These are phyloP conservation scores for Melanocharis versteri DNA, from an alignment of 2,113 vertebrate genomes.

Conservation along the genomic window DNA sequence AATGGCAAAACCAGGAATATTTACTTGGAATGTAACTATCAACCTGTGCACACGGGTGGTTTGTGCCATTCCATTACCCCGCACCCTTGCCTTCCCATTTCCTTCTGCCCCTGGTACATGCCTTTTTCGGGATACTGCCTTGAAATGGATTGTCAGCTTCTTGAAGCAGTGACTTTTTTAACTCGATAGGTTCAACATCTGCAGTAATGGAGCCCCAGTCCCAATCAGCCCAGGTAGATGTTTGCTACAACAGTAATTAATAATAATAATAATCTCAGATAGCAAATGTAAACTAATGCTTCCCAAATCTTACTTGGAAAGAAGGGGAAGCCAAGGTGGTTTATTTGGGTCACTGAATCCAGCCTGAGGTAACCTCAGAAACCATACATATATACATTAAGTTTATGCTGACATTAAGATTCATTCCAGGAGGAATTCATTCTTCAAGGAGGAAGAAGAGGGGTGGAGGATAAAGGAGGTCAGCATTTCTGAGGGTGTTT, in stretches of 20 bases:
- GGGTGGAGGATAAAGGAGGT: neutral
- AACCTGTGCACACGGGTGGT: neutral
- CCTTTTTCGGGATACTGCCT: neutral
- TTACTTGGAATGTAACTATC: neutral
- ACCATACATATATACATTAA: no score
- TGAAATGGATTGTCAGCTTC: neutral
- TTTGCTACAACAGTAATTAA: neutral
- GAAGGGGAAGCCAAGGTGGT: neutral
- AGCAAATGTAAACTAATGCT: neutral
- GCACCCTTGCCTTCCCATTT: neutral
- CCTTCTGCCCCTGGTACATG: neutral
- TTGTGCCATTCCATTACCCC: neutral
- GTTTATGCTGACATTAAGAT: neutral
- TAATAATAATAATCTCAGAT: neutral
- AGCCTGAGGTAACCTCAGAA: neutral
- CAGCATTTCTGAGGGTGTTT: rapidly evolving
- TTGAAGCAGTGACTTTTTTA: neutral
- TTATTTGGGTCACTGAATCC: neutral
- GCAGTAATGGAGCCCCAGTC: neutral
- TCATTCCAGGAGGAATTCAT: neutral
- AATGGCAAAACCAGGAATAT: neutral
- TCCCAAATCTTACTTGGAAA: neutral
- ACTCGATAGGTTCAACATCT: neutral
- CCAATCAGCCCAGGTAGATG: neutral
- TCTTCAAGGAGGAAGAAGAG: neutral